Base-by-base conservation (phyloP, 2,888 invertebrate species). In the Gymnoscelis rufifasciata region DNA sequence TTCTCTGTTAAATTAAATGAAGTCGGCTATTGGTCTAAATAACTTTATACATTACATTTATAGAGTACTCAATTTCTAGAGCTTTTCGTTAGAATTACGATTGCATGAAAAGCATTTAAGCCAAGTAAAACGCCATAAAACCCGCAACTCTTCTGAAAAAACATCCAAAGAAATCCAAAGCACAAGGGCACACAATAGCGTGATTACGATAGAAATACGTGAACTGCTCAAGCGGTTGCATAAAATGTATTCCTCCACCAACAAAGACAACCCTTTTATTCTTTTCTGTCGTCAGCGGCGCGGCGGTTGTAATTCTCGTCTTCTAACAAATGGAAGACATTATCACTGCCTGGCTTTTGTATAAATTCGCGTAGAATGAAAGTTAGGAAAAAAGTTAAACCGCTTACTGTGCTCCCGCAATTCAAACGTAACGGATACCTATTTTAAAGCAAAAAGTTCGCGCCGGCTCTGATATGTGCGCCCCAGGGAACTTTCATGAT, bases 261-360 rank as follows among this genome's bases (percentile, higher is more conserved):
- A 78, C 78, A 78, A 78, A 77, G 76, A 79, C 76, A 76, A 75
- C 68, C 74, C 70, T 74, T 78, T 78, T 78, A 78, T 83, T 79
- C 74, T 74, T 78, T 81, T 78, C 74, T 73, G 77, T 78, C 76
- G 73, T 75, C 77, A 72, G 69, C 64, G 64, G 68, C 65, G 68
- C 68, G 67, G 68, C 66, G 68, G 73, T 63, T 70, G 75, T 80
- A 83, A 81, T 81, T 82, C 80, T 75, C 74, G 71, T 80, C 80
- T 78, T 74, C 79, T 82, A 83, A 82, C 78, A 81, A 82, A 83
- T 82, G 83, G 79, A 78, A 78, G 81, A 81, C 78, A 83, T 83
- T 83, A 83, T 80, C 82, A 74, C 74, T 66, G 71, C 64, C 74
- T 79, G 78, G 77, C 79, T 80, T 82, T 83, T 81, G 78, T 77